Conservation (phyloP, 2,113 vertebrate species). For the Scartelaos histophorus region DNA sequence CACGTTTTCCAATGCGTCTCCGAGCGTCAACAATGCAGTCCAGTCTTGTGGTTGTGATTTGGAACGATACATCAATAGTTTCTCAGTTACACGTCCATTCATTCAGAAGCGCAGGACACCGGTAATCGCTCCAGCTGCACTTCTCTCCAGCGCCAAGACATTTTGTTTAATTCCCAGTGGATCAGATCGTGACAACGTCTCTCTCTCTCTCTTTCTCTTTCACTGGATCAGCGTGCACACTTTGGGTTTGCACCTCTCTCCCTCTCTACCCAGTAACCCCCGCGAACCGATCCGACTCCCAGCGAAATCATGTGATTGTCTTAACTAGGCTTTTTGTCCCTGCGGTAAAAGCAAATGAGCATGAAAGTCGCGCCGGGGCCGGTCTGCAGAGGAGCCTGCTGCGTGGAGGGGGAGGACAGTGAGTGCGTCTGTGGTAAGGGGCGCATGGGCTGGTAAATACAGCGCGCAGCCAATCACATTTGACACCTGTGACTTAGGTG, state of each 20-base stretch:
- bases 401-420: background rate
- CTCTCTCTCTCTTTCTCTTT: constrained; percentile 8
- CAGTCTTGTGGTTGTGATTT: constrained; percentile 19
- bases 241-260: constrained; percentile 30
- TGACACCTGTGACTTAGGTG: constrained; percentile 56
- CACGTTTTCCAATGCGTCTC: constrained; percentile 25
- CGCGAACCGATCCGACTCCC: constrained; percentile 65
- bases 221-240: constrained; percentile 15
- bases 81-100: constrained; percentile 44
- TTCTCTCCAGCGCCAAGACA: constrained; percentile 47
- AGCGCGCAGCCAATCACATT: constrained; percentile 56
- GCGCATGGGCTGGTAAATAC: constrained; percentile 16
- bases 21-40: background rate
- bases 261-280: constrained; percentile 53
- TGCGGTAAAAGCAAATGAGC: constrained; percentile 33
- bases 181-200: constrained; percentile 14
- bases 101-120: constrained; percentile 41
- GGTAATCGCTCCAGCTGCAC: constrained; percentile 37
- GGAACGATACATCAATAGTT: constrained; percentile 58
- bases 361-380: constrained; percentile 24
- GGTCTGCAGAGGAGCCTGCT: background rate
- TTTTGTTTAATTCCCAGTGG: constrained; percentile 44
- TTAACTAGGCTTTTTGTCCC: constrained; percentile 54
- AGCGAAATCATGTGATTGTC: constrained; percentile 66
- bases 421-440: constrained; percentile 12